Evolutionary conservation across 2,888 invertebrate genomes (phyloP), one percentile per base, ranked within the genome.

Genomic region (Drosophila helvetica): DNA sequence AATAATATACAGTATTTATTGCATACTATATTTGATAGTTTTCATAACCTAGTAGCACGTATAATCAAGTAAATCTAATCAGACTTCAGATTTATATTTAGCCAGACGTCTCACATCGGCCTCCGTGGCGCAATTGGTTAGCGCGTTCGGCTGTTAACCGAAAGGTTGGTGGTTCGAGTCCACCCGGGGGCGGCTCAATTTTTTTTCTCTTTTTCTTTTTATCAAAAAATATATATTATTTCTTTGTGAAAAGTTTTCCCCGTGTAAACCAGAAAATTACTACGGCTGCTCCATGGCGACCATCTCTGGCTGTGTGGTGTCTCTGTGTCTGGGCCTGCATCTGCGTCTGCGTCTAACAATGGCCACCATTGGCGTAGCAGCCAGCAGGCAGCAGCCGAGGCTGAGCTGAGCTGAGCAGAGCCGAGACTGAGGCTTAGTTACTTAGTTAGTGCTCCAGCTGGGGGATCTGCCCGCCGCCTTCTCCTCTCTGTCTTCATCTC

Each of bases 61-160:
- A 8, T 30, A 30, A 10, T 12, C 33, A 3, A 12, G 30, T 12
- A 12, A 12, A 12, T 33, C 12, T 33, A 5, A 33, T 33, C 12
- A 5, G 33, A 15, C n/a, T 19, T 71, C 9, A 50, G 25, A 0
- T 46, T 17, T 3, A 1, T 18, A 12, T 48, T 51, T 52, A 6
- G 53, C 2, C 64, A 3, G 3, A 0, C 0, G 0, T 0, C 0
- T 15, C 15, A 54, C 55, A 88, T 15, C 69, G 25, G 92, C 91
- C 92, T 92, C 91, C 96, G 96, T 97, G 96, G 96, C 96, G 96
- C 96, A 97, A 96, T 96, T 91, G 97, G 97, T 94, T 96, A 97
- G 97, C 96, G 97, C 97, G 97, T 97, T 97, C 97, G 97, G 97
- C 97, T 97, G 97, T 97, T 97, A 97, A 97, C 97, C 97, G 96